Percentiles rank a stretch among this genome's conserved stretches.
Conservation (phyloP, 2,113 vertebrate genomes). For the Paracanthobrama guichenoti region DNA sequence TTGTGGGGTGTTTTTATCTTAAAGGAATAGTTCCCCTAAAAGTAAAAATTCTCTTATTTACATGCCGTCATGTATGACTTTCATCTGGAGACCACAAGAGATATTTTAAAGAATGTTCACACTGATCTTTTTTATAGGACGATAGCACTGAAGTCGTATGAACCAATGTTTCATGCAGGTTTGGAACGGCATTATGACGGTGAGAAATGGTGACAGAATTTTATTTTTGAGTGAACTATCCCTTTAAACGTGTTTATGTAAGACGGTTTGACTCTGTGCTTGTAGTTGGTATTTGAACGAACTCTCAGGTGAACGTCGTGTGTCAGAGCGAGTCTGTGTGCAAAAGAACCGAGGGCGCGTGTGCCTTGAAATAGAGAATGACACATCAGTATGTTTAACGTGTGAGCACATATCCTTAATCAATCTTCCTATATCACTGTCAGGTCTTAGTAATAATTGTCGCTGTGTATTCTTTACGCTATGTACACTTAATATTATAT, state of each 20-base stretch:
- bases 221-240: background rate
- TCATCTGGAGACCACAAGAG: background rate
- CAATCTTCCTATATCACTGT: slow-evolving; percentile 14
- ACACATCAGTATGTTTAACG: slow-evolving; percentile 1
- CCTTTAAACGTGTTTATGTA: background rate
- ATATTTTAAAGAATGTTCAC: background rate
- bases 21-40: background rate
- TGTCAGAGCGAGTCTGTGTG: background rate
- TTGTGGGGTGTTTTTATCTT: background rate
- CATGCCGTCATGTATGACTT: background rate
- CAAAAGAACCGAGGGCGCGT: background rate
- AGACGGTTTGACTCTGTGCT: background rate
- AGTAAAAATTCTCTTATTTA: background rate
- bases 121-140: background rate
- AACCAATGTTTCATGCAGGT: background rate
- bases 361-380: slow-evolving; percentile 24
- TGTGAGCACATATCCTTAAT: background rate
- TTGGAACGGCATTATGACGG: background rate
- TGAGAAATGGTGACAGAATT: background rate
- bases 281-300: slow-evolving; percentile 2
- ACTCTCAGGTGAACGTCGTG: slow-evolving; percentile 24
- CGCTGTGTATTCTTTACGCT: slow-evolving; percentile 12
- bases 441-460: slow-evolving; percentile 35
- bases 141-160: background rate
- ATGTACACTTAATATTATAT: slow-evolving; percentile 7